Base-by-base conservation (phyloP, 1,140 invertebrate genomes). In the Brachionus rubens region DNA sequence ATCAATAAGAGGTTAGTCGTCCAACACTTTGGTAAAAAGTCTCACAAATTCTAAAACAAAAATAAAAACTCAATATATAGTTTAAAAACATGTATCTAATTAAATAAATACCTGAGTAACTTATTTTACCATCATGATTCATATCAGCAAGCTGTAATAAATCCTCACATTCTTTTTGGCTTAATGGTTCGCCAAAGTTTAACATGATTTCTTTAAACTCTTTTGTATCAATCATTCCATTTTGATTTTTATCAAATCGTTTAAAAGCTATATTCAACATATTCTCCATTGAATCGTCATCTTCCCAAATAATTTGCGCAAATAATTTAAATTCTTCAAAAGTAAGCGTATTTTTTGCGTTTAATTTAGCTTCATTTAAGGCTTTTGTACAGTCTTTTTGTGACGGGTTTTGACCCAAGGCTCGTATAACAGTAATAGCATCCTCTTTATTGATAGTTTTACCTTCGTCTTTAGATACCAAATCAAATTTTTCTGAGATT, bases 71-170 rank as follows among this genome's bases (percentile, higher is more conserved):
- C 6, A 12, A n/a, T n/a, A n/a, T n/a, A n/a, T n/a, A n/a, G n/a
- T n/a, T n/a, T n/a, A n/a, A n/a, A n/a, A n/a, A n/a, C n/a, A n/a
- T n/a, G n/a, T n/a, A n/a, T n/a, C n/a, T n/a, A n/a, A n/a, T n/a
- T n/a, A n/a, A n/a, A n/a, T n/a, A n/a, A n/a, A n/a, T 54, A 52
- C 68, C 68, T 30, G 47, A 30, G 41, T 72, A 72, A 33, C 68
- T 54, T 5, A 72, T 72, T 72, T 50, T 72, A 12, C 68, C 68
- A 50, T 72, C 68, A 24, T 72, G 46, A 40, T 72, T 50, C 14
- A 72, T 36, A 16, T 72, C 68, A 21, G 68, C 40, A 24, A 75
- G n/a, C 43, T 6, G 24, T 3, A 75, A 41, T 19, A 75, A 33
- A 9, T 75, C 72, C 21, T 75, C 24, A 16, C 46, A 56, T 33